Conservation (phyloP, 2,113 vertebrate genomes). For the Carettochelys insculpta region DNA sequence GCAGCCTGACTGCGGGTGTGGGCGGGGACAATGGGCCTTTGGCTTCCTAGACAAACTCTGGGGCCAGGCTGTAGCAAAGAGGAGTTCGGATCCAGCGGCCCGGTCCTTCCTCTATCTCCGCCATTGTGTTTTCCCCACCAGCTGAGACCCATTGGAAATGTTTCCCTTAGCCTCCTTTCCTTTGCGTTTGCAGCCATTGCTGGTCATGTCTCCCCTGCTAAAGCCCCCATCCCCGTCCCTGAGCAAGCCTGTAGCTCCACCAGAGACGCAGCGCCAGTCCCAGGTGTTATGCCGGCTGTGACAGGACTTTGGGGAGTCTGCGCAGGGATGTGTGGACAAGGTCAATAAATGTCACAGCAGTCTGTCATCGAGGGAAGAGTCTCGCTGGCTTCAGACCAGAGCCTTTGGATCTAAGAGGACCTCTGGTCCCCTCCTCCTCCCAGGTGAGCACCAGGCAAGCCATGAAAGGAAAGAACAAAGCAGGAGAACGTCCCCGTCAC, state of each 20-base stretch:
- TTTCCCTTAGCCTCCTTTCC: neutral
- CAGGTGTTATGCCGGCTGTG: neutral
- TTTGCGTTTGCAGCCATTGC: neutral
- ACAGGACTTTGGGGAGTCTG: neutral
- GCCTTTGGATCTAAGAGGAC: neutral
- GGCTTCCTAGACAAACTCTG: neutral
- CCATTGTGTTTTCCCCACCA: neutral
- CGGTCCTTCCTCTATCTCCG: neutral
- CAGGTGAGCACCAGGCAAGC: neutral
- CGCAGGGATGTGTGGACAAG: neutral
- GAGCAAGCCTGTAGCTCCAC: neutral
- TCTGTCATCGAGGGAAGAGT: neutral
- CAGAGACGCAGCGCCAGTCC: neutral
- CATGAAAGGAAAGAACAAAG: neutral
- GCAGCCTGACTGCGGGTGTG: neutral
- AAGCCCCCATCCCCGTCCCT: neutral
- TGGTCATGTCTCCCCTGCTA: neutral
- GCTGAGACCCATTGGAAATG: neutral
- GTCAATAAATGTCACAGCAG: neutral
- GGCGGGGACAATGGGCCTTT: neutral
- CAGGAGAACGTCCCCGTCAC: neutral
- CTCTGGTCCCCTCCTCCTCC: neutral
- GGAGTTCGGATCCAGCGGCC: neutral
- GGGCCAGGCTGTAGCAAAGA: neutral
- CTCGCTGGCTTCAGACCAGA: neutral